Evolutionary conservation across 2,113 vertebrate genomes (phyloP).

Genomic region (Porphyrio hochstetteri): DNA sequence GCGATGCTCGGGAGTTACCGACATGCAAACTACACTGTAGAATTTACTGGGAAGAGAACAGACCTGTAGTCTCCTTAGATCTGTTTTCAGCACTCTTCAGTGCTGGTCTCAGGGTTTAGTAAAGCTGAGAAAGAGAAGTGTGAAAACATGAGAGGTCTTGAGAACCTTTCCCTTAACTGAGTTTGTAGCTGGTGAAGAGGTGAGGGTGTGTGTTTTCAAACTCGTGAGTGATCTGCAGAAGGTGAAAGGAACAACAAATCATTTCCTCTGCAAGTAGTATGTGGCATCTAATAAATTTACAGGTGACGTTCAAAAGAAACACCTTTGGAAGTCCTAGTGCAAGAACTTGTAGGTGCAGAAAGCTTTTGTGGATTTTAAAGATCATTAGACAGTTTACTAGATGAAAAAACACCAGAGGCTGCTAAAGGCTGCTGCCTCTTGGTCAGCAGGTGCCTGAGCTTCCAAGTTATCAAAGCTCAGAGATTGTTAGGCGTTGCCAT

Average conservation of each 20-base stretch:
- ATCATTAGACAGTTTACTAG: background rate
- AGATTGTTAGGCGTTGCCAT: background rate
- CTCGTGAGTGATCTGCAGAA: background rate
- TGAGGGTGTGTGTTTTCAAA: fast-evolving
- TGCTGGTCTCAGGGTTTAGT: background rate
- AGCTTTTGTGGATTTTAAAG: background rate
- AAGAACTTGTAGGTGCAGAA: background rate
- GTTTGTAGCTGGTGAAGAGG: background rate
- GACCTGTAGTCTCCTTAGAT: fast-evolving
- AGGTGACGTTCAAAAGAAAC: background rate
- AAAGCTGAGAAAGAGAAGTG: background rate
- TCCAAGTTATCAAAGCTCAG: background rate
- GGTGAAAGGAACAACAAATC: too few species aligned
- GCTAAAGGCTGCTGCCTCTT: background rate
- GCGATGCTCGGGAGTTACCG: background rate
- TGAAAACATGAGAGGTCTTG: background rate
- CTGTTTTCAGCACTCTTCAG: background rate
- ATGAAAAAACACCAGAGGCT: background rate
- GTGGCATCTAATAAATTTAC: background rate
- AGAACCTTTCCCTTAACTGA: background rate
- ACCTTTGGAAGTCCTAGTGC: background rate
- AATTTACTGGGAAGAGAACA: background rate
- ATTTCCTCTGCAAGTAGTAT: too few species aligned
- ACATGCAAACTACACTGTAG: background rate
- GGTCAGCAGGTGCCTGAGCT: background rate